Evolutionary conservation across 2,797 vertebrate species (phyloP).

Genomic region (Apogon talboti): DNA sequence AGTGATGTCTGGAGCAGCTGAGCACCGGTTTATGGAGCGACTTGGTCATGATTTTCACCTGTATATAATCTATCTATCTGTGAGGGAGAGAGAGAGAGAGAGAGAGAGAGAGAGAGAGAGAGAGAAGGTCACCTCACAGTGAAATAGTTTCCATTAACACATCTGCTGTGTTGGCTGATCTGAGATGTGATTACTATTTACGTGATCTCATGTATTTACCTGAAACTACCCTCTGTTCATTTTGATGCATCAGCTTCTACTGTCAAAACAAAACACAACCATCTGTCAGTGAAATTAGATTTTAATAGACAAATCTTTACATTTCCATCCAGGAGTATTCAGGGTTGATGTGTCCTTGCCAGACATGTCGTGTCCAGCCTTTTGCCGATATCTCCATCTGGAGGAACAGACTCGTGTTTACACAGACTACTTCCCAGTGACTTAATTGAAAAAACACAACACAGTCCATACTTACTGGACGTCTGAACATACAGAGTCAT

Average conservation of each 20-base stretch:
- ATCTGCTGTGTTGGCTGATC: too few species aligned
- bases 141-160: too few species aligned
- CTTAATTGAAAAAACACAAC: slow-evolving; percentile 69
- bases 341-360: slow-evolving; percentile 43
- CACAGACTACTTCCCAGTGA: slow-evolving; percentile 27
- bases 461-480: slow-evolving; percentile 39
- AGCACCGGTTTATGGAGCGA: slow-evolving; percentile 59
- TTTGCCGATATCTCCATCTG: slow-evolving; percentile 59
- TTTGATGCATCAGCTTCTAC: not conserved
- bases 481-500: slow-evolving; percentile 2
- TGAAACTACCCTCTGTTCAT: not conserved
- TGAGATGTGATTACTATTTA: too few species aligned
- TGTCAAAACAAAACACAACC: slow-evolving; percentile 44
- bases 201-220: too few species aligned
- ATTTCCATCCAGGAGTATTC: slow-evolving; percentile 42
- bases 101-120: too few species aligned
- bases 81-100: too few species aligned
- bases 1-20: slow-evolving; percentile 15
- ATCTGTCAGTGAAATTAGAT: slow-evolving; percentile 32
- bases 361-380: slow-evolving; percentile 37
- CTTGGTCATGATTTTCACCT: not conserved
- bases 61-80: too few species aligned
- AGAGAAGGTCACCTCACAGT: too few species aligned
- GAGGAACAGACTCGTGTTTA: slow-evolving; percentile 55
- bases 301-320: slow-evolving; percentile 74